Conservation (phyloP, 2,888 invertebrate genomes). For the Drosophila eohydei region DNA sequence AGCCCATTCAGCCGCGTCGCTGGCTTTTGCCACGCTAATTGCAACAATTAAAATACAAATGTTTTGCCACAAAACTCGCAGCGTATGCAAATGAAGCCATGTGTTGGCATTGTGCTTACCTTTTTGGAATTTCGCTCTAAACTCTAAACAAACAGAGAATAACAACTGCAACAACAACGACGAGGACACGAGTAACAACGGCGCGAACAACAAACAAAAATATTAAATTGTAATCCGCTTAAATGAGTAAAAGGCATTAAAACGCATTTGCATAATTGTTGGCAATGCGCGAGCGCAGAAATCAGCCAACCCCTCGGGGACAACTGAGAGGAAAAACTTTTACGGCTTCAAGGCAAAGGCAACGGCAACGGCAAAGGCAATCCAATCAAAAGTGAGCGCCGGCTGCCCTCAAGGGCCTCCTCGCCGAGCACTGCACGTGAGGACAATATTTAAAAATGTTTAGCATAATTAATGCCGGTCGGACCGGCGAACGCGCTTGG, state of each 20-base stretch:
- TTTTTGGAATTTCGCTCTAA: conserved; percentile 49
- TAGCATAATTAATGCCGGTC: conserved; percentile 82
- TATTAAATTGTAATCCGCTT: conserved; percentile 84
- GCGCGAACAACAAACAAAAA: conserved; percentile 72
- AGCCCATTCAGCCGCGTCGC: conserved; percentile 17
- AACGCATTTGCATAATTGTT: conserved; percentile 83
- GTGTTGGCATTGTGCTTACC: conserved; percentile 54
- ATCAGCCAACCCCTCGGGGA: conserved; percentile 37
- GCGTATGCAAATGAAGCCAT: conserved; percentile 72
- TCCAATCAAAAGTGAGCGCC: conserved; percentile 71
- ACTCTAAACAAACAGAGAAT: conserved; percentile 61
- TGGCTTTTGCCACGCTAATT: conserved; percentile 58
- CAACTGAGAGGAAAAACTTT: conserved; percentile 29
- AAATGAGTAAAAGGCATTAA: conserved; percentile 83
- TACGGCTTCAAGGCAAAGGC: conserved; percentile 19
- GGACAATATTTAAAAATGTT: conserved; percentile 84
- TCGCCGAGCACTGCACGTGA: conserved; percentile 73
- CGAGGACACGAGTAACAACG: conserved; percentile 28
- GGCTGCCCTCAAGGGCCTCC: conserved; percentile 62
- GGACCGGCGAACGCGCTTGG: conserved; percentile 35
- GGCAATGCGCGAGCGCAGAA: conserved; percentile 48
- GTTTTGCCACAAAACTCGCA: conserved; percentile 68
- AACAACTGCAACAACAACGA: conserved; percentile 54
- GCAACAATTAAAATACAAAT: conserved; percentile 75
- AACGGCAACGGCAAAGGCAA: conserved; percentile 18